These are phyloP conservation scores for Gonioctena quinquepunctata DNA, from an alignment of 1,140 invertebrate species.

Conservation along the genomic window DNA sequence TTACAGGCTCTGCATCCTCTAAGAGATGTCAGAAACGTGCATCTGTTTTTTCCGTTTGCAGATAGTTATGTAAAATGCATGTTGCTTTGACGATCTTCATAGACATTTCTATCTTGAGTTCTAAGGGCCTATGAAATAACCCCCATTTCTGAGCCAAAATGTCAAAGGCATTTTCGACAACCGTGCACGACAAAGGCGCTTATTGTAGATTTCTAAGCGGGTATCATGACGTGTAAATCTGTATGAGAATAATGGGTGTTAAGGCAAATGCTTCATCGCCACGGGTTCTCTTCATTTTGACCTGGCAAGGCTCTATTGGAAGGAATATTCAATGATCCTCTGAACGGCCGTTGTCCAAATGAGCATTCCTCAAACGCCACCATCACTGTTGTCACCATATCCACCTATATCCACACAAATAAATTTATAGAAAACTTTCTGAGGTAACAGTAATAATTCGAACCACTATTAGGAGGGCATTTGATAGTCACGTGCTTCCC, in stretches of 20 bases:
- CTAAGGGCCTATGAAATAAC: too few species aligned
- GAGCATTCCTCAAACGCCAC: neutral
- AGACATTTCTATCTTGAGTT: too few species aligned
- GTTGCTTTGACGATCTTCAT: too few species aligned
- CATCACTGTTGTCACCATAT: conserved; percentile 13
- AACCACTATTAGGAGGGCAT: conserved; percentile 52
- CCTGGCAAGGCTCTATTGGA: neutral
- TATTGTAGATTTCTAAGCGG: conserved; percentile 35
- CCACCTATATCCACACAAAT: conserved; percentile 6
- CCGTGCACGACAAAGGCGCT: conserved; percentile 52
- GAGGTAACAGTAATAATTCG: conserved; percentile 55
- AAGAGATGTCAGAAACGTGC: too few species aligned
- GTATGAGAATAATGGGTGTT: conserved; percentile 17
- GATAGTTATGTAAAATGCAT: too few species aligned
- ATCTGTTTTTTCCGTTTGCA: too few species aligned
- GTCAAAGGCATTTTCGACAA: conserved; percentile 57
- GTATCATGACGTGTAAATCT: conserved; percentile 22
- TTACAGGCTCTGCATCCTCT: too few species aligned
- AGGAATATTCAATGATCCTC: neutral
- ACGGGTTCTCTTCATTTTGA: neutral
- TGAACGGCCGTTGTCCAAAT: neutral
- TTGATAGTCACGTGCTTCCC: conserved; percentile 45
- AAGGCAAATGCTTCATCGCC: neutral
- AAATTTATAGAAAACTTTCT: conserved; percentile 7
- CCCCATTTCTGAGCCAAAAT: conserved; percentile 52